Conservation (phyloP, 1,140 invertebrate species). For the Drosophila subpulchrella region DNA sequence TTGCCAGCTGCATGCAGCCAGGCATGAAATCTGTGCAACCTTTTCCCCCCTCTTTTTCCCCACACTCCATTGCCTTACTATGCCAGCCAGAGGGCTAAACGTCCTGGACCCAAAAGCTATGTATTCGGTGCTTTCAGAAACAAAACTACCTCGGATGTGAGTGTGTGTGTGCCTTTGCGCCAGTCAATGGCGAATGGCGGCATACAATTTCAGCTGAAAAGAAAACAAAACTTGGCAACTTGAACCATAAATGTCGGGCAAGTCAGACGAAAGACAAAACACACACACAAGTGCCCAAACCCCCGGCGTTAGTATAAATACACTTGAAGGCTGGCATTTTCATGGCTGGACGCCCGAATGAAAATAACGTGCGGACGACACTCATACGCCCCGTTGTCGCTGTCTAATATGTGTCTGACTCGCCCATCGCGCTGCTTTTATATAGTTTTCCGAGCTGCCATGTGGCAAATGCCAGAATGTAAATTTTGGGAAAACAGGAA, state of each 20-base stretch:
- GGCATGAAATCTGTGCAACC: conserved; percentile 77
- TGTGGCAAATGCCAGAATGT: background rate
- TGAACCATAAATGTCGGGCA: conserved; percentile 64
- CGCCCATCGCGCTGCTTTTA: conserved; percentile 5
- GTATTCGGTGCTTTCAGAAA: conserved; percentile 41
- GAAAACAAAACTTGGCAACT: conserved; percentile 68
- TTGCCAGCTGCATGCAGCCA: conserved; percentile 56
- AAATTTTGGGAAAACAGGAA: conserved; percentile 52
- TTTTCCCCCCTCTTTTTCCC: conserved; percentile 46
- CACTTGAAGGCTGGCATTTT: conserved; percentile 47
- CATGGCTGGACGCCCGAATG: conserved; percentile 46
- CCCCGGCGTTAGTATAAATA: conserved; percentile 19
- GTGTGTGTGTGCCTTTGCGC: conserved; percentile 18
- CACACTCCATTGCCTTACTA: conserved; percentile 15
- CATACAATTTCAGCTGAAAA: conserved; percentile 64
- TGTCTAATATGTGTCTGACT: conserved; percentile 28
- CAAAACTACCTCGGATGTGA: conserved; percentile 44
- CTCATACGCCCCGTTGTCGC: conserved; percentile 52
- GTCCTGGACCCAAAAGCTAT: conserved; percentile 70
- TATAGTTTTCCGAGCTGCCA: conserved; percentile 14
- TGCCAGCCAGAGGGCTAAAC: conserved; percentile 56
- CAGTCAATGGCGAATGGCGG: conserved; percentile 73
- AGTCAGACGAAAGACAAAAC: conserved; percentile 37
- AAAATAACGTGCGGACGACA: conserved; percentile 25
- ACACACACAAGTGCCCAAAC: conserved; percentile 31